Evolutionary conservation across 2,888 invertebrate genomes (phyloP).

Genomic region (Antitype chi): DNA sequence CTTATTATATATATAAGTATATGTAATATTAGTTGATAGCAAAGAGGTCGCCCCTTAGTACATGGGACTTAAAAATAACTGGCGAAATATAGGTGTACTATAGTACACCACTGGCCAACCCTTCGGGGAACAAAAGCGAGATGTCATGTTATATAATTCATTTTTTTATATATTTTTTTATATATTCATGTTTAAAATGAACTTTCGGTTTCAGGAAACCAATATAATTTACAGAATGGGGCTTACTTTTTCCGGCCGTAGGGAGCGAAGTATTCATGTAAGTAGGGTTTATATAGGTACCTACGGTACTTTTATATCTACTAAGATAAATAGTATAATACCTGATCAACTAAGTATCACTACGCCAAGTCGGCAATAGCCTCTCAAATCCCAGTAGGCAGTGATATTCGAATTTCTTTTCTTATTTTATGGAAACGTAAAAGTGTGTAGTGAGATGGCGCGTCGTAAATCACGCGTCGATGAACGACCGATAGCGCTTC

Average conservation of each 20-base stretch:
- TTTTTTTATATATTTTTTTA: no score
- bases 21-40: no score
- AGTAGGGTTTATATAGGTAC: no score
- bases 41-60: no score
- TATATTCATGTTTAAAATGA: not conserved
- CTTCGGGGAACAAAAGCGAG: no score
- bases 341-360: not conserved
- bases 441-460: slow-evolving; percentile 80
- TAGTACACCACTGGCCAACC: no score
- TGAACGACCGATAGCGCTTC: slow-evolving; percentile 85
- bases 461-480: slow-evolving; percentile 85
- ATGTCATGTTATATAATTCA: no score
- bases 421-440: slow-evolving; percentile 71
- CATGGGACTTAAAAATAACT: no score
- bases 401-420: slow-evolving; percentile 63
- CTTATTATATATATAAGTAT: no score
- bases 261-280: not conserved
- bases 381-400: slow-evolving; percentile 50
- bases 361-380: slow-evolving; percentile 2
- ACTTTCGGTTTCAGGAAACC: not conserved
- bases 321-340: not conserved
- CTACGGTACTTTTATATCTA: not conserved
- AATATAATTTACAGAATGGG: not conserved
- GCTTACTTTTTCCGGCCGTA: not conserved
- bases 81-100: no score